phyloP scores from a whole-genome alignment of 2,888 invertebrate species.

The Meganola albula region DNA sequence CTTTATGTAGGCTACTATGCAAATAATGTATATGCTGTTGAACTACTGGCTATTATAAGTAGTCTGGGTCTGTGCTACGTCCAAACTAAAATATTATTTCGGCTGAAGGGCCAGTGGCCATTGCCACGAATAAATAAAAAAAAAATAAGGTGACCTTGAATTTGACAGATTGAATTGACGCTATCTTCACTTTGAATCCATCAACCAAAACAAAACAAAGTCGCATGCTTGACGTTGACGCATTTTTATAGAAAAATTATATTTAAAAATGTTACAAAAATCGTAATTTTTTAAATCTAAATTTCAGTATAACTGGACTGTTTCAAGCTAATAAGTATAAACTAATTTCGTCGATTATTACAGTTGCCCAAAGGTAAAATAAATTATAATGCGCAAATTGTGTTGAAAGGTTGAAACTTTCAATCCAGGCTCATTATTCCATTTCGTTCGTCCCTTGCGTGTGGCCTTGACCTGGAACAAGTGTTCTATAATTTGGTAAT shows the following conservation, averaged over 20 bases:
- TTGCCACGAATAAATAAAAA: too few species aligned
- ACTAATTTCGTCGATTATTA: constrained; percentile 34
- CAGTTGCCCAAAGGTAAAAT: constrained; percentile 32
- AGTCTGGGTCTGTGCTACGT: too few species aligned
- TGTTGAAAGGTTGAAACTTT: constrained; percentile 2
- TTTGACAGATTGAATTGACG: neutral
- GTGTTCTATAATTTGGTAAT: neutral
- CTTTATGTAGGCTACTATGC: too few species aligned
- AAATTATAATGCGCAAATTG: constrained; percentile 22
- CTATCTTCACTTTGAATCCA: neutral
- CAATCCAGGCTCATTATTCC: constrained; percentile 3
- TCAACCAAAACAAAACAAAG: constrained; percentile 35
- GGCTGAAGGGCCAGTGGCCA: too few species aligned
- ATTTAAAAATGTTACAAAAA: constrained; percentile 39
- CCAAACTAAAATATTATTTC: too few species aligned
- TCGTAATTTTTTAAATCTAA: constrained; percentile 36
- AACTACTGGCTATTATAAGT: too few species aligned
- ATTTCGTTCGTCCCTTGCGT: constrained; percentile 10
- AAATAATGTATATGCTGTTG: too few species aligned
- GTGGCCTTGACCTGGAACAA: constrained; percentile 8
- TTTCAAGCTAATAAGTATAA: constrained; percentile 27
- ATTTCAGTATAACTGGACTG: constrained; percentile 44
- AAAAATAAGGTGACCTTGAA: too few species aligned
- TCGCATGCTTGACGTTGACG: constrained; percentile 34
- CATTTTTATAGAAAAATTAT: constrained; percentile 38